Base-by-base conservation (phyloP, 2,113 vertebrate genomes). In the Lutjanus erythropterus region DNA sequence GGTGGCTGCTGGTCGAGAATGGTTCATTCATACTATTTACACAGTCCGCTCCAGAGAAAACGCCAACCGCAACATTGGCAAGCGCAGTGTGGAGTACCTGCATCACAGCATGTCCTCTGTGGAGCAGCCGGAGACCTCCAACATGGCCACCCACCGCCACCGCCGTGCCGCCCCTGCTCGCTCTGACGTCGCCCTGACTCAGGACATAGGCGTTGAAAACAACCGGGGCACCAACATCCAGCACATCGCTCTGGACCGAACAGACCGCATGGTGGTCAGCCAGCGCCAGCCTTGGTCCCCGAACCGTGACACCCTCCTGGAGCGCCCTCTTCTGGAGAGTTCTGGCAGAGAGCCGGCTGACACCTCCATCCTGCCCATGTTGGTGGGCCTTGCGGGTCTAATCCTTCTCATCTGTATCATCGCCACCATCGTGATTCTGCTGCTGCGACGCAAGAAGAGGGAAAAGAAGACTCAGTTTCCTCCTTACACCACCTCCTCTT, bases 21-120 rank as follows among this genome's bases (percentile, higher is more conserved):
- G 94, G 93, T 95, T 93, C 90, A 93, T 92, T 84, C 94, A 95
- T 67, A 84, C 91, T 5, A 92, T 96, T 78, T 95, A 95, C 71
- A 94, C 75, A 0, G 90, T 95, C 44, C 74, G 59, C 70, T 94
- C 92, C 15, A 89, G 84, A 78, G 92, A 94, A 39, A 95, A 93
- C 2, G 85, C 92, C 21, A 90, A 84, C 76, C 86, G 91, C 55
- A 88, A 91, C 68, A 94, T 95, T 0, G 89, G 94, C 58, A 95
- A 95, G 78, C 91, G 94, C 46, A 95, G 95, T 1, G 59, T 94
- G 23, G 93, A 94, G 19, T 92, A 92, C 61, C 80, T 92, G 53
- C 89, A 92, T n/a, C 88, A 90, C 9, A 50, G 49, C 16, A 0
- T 95, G 56, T 84, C 85, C 27, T 86, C 82, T 2, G 39, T 86